Conservation (phyloP, 1,140 invertebrate species). For the Drosophila pectinifera region DNA sequence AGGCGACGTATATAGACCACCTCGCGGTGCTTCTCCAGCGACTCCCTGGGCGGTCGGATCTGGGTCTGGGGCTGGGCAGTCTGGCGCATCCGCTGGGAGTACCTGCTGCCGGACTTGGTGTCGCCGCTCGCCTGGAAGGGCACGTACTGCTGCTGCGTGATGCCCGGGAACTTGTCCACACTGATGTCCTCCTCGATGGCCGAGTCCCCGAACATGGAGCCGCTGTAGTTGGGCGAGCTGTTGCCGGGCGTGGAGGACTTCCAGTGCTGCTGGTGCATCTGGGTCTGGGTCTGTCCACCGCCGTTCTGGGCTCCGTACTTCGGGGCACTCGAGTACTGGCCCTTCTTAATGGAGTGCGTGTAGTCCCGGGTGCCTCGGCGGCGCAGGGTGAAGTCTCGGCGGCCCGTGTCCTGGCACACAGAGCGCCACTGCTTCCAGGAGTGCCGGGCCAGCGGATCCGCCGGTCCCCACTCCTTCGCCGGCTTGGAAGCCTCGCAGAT, state of each 20-base stretch:
- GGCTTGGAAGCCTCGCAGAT: slow-evolving; percentile 83
- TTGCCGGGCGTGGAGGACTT: slow-evolving; percentile 83
- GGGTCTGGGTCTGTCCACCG: slow-evolving; percentile 38
- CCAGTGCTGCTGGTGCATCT: slow-evolving; percentile 74
- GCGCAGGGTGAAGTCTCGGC: slow-evolving; percentile 87
- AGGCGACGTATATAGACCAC: slow-evolving; percentile 78
- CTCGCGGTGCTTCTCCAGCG: slow-evolving; percentile 77
- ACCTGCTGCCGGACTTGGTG: slow-evolving; percentile 65
- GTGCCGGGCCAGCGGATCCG: slow-evolving; percentile 80
- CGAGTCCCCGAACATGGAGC: slow-evolving; percentile 84
- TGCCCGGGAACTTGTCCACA: slow-evolving; percentile 82
- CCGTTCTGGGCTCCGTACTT: slow-evolving; percentile 63
- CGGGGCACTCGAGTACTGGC: slow-evolving; percentile 67
- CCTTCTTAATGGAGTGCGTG: slow-evolving; percentile 87
- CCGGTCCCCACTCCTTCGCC: slow-evolving; percentile 84
- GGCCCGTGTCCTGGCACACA: slow-evolving; percentile 85
- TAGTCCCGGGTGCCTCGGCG: slow-evolving; percentile 87
- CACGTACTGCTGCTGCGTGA: slow-evolving; percentile 74
- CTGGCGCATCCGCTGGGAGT: slow-evolving; percentile 69
- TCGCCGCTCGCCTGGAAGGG: slow-evolving; percentile 74
- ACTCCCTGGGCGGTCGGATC: slow-evolving; percentile 27
- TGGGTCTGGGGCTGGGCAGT: slow-evolving; percentile 67
- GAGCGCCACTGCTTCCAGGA: slow-evolving; percentile 85
- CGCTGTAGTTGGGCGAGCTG: slow-evolving; percentile 84
- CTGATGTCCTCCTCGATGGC: slow-evolving; percentile 85